phyloP scores from a whole-genome alignment of 1,140 invertebrate genomes.

The Potamilus streckersoni region DNA sequence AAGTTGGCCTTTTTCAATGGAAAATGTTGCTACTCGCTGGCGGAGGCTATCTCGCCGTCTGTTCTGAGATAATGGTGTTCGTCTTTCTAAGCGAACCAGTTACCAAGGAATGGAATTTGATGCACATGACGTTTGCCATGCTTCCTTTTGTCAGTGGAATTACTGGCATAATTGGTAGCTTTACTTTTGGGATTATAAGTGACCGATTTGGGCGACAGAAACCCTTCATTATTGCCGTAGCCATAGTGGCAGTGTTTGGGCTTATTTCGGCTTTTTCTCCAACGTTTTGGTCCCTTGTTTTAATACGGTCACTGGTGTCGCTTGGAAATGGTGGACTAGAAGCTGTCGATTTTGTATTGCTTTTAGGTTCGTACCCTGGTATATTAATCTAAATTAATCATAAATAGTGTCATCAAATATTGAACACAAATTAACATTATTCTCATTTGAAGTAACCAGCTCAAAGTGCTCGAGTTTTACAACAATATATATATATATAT shows the following conservation, averaged over 20 bases:
- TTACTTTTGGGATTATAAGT: conserved; percentile 52
- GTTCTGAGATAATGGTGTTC: conserved; percentile 57
- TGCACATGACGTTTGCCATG: conserved; percentile 49
- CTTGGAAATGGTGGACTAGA: conserved; percentile 55
- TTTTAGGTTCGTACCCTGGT: conserved; percentile 48
- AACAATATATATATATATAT: too few species aligned
- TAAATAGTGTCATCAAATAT: too few species aligned
- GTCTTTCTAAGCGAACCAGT: conserved; percentile 56
- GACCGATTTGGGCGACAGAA: conserved; percentile 53
- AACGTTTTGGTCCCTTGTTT: conserved; percentile 48
- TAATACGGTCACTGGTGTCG: conserved; percentile 45
- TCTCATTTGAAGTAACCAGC: too few species aligned
- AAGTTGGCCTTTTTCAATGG: conserved; percentile 56
- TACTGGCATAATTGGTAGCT: conserved; percentile 51
- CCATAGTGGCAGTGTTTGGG: conserved; percentile 46
- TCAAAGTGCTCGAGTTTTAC: too few species aligned
- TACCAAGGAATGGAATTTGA: conserved; percentile 52
- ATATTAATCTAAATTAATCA: too few species aligned
- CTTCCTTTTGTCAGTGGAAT: conserved; percentile 50
- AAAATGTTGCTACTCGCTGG: conserved; percentile 52
- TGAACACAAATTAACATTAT: too few species aligned
- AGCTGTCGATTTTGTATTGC: conserved; percentile 50
- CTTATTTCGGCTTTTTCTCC: conserved; percentile 47
- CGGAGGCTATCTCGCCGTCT: conserved; percentile 60
- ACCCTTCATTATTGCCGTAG: conserved; percentile 46